These are phyloP conservation scores for Bicyclus anynana DNA, from an alignment of 1,140 invertebrate genomes.

Conservation along the genomic window DNA sequence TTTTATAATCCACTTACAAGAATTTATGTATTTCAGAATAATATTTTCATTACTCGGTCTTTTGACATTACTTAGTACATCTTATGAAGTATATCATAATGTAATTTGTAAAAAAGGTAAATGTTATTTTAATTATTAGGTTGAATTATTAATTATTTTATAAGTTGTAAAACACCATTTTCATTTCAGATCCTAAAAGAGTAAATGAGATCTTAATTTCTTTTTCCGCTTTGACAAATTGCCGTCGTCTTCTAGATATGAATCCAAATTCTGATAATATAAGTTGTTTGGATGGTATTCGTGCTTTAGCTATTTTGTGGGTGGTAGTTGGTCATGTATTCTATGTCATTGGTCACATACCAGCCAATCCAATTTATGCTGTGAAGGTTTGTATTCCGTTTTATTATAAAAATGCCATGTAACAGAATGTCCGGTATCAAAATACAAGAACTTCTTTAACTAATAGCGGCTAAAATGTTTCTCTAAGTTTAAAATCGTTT, in stretches of 20 bases:
- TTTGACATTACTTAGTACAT: conserved; percentile 33
- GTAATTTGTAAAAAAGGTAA: conserved; percentile 32
- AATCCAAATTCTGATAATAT: conserved; percentile 32
- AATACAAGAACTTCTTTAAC: too few relatives aligned
- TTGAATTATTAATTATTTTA: neutral
- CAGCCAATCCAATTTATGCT: conserved; percentile 10
- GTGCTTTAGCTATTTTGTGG: conserved; percentile 81
- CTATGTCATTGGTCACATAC: conserved; percentile 12
- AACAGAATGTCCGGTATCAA: too few relatives aligned
- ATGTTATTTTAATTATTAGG: neutral
- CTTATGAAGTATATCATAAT: conserved; percentile 33
- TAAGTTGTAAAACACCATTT: neutral
- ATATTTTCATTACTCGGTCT: conserved; percentile 35
- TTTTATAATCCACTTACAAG: neutral
- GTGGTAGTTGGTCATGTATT: conserved; percentile 80
- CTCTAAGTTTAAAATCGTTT: too few relatives aligned
- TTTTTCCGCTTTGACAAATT: conserved; percentile 1
- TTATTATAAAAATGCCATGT: too few relatives aligned
- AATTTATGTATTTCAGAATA: conserved; percentile 26
- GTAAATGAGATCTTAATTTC: neutral
- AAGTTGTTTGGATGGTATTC: conserved; percentile 76
- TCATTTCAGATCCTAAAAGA: neutral
- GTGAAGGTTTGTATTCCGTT: conserved; percentile 5
- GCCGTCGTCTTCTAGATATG: conserved; percentile 27
- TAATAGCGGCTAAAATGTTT: too few relatives aligned